Percentiles rank a stretch among this genome's conserved stretches.
phyloP scores from a whole-genome alignment of 53 echinoderm and acorn worm genomes.

The Arbacia lixula region DNA sequence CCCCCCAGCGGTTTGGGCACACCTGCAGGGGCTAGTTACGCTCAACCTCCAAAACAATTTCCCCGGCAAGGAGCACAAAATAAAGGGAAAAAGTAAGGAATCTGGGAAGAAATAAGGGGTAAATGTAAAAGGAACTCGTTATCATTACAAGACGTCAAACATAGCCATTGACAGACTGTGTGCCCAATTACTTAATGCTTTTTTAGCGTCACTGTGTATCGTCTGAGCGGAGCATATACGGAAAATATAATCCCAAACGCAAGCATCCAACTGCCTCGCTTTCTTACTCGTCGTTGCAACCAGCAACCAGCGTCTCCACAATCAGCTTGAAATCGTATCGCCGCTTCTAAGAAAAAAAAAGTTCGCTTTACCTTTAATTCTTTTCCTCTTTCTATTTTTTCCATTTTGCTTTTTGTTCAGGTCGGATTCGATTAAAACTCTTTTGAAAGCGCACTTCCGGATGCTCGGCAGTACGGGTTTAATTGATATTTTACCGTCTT shows the following conservation, averaged over 20 bases:
- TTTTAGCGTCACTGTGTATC: conserved; percentile 50
- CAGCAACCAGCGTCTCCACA: too few species aligned
- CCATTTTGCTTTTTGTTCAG: background rate
- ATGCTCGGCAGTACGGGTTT: conserved; percentile 8
- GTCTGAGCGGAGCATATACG: conserved; percentile 19
- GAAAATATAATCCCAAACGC: conserved; percentile 57
- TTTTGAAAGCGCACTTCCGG: conserved; percentile 39
- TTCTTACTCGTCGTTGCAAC: background rate
- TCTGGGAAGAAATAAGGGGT: background rate
- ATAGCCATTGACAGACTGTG: conserved; percentile 34
- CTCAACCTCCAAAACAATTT: conserved; percentile 21
- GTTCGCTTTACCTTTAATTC: conserved; percentile 31
- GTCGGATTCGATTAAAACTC: background rate
- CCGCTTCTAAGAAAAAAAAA: conserved; percentile 15
- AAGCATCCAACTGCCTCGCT: conserved; percentile 23
- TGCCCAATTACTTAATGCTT: conserved; percentile 58
- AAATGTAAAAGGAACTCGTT: conserved; percentile 49
- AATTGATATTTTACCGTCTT: conserved; percentile 22
- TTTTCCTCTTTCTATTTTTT: background rate
- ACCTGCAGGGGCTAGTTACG: conserved; percentile 43
- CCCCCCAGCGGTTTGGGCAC: conserved; percentile 38
- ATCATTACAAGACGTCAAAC: conserved; percentile 58
- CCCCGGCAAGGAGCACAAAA: background rate
- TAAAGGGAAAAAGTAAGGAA: background rate
- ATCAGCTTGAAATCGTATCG: conserved; percentile 33